Conservation (phyloP, 2,797 vertebrate genomes). For the Bovichtus variegatus region DNA sequence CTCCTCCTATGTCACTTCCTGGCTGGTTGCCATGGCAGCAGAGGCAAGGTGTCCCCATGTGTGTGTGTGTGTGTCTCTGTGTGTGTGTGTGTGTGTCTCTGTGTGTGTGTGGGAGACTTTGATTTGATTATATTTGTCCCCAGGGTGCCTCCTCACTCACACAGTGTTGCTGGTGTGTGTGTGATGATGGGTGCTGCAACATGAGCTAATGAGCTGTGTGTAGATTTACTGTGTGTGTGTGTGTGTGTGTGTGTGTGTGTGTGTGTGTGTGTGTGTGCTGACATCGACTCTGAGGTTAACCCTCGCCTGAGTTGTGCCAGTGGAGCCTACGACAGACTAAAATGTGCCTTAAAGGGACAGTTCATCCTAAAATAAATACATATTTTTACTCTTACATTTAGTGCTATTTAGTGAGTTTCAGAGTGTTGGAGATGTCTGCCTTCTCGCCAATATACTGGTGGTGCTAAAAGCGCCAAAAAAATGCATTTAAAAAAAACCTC, state of each 20-base stretch:
- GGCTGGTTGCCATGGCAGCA: conserved; percentile 83
- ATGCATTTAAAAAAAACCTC: no score
- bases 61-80: no score
- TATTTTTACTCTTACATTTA: no score
- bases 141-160: not conserved
- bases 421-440: no score
- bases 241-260: conserved; percentile 9
- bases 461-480: no score
- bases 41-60: conserved; percentile 72
- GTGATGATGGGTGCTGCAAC: conserved; percentile 15
- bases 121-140: conserved; percentile 22
- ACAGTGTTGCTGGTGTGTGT: not conserved
- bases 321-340: no score
- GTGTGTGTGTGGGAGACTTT: conserved; percentile 17
- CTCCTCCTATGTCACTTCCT: conserved; percentile 66
- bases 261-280: not conserved
- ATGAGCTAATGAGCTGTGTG: conserved; percentile 17
- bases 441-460: no score
- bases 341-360: no score
- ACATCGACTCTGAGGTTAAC: no score
- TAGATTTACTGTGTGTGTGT: not conserved
- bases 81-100: not conserved
- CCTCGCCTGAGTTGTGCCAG: no score
- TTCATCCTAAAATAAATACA: no score
- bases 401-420: no score